Evolutionary conservation across 2,888 invertebrate species (phyloP).

Genomic region (Caenorhabditis afra): DNA sequence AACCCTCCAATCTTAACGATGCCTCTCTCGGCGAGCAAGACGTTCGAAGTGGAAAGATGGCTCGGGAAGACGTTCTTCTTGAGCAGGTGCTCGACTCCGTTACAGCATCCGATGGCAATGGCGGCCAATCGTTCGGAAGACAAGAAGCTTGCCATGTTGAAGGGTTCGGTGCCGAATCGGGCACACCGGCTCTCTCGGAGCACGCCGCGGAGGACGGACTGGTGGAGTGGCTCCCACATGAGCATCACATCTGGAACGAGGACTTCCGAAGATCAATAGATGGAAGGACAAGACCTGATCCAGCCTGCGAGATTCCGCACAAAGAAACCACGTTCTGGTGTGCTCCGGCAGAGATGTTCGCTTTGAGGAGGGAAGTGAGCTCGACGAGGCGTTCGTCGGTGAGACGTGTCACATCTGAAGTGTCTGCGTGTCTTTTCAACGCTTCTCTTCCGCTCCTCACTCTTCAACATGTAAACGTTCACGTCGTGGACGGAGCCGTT

Average conservation of each 20-base stretch:
- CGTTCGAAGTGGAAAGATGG: conserved; percentile 57
- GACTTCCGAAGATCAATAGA: not conserved
- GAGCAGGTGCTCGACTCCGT: conserved; percentile 53
- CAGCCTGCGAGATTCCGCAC: conserved; percentile 46
- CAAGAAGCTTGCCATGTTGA: conserved; percentile 62
- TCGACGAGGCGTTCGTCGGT: conserved; percentile 37
- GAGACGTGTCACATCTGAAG: conserved; percentile 45
- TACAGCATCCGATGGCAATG: conserved; percentile 59
- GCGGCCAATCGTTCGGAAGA: conserved; percentile 59
- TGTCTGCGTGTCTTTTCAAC: too few species aligned
- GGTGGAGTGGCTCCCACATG: conserved; percentile 61
- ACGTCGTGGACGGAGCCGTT: conserved; percentile 61
- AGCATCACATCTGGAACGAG: conserved; percentile 52
- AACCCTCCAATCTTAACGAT: conserved; percentile 62
- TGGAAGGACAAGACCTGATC: conserved; percentile 27
- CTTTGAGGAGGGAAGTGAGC: conserved; percentile 37
- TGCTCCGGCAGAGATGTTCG: conserved; percentile 51
- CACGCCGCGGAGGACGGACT: conserved; percentile 60
- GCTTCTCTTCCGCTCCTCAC: too few species aligned
- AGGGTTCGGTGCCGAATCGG: conserved; percentile 51
- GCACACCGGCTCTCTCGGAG: conserved; percentile 63
- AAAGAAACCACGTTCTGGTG: conserved; percentile 58
- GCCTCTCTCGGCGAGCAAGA: conserved; percentile 62
- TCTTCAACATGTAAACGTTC: conserved; percentile 54
- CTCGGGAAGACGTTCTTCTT: conserved; percentile 46